Evolutionary conservation across 2,797 vertebrate species (phyloP).

Genomic region (Tadarida brasiliensis): DNA sequence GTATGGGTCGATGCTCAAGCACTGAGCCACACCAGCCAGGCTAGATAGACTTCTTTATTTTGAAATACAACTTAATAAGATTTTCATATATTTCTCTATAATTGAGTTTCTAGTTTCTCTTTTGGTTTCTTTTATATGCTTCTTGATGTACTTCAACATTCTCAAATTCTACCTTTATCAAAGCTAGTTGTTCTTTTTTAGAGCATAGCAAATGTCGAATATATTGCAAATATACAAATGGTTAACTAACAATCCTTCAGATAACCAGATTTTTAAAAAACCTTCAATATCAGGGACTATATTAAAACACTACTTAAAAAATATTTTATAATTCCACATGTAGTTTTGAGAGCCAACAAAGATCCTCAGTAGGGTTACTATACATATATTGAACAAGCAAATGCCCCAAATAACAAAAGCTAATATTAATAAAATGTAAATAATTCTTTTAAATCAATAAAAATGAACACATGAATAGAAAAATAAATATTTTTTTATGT

Average conservation of each 20-base stretch:
- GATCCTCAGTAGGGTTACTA: not conserved
- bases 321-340: not conserved
- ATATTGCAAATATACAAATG: not conserved
- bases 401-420: too few relatives aligned
- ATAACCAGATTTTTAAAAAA: not conserved
- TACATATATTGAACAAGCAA: too few relatives aligned
- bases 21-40: too few relatives aligned
- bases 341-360: not conserved
- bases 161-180: not conserved
- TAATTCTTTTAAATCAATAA: too few relatives aligned
- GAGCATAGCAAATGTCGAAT: not conserved
- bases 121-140: not conserved
- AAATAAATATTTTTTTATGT: too few relatives aligned
- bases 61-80: not conserved
- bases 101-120: not conserved
- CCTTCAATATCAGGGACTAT: not conserved
- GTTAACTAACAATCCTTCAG: not conserved
- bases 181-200: not conserved
- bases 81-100: conserved; percentile 19
- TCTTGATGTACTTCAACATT: not conserved
- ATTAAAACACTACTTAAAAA: not conserved
- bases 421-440: too few relatives aligned
- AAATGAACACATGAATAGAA: too few relatives aligned
- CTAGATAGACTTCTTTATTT: not conserved
- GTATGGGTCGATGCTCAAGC: too few relatives aligned